Base-by-base conservation (phyloP, 2,888 invertebrate genomes). In the Andrena praecox region DNA sequence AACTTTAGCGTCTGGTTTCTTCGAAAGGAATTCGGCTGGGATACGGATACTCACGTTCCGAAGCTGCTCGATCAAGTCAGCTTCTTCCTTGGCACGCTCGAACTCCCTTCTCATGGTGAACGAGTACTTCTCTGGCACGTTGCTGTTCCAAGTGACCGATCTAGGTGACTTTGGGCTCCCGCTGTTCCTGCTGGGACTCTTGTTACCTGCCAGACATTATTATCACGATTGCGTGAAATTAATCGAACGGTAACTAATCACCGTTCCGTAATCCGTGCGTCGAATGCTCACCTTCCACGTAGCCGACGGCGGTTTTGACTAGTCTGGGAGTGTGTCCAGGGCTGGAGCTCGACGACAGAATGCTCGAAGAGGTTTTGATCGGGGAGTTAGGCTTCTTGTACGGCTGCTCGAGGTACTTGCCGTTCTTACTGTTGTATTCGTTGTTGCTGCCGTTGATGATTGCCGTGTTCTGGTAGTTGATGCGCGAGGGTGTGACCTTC, bases 31-130 rank as follows among this genome's bases (percentile, higher is more conserved):
- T 56, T 56, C 20, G 10, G 10, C 24, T 10, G 59, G 5, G 24
- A 24, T 4, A 6, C 24, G 4, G 48, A 48, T 81, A 94, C 96
- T 95, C 94, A 98, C 98, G 95, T 95, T 96, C 94, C 98, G 95
- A 87, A 99, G 94, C 94, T 98, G 97, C 85, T 97, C 96, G 91
- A 98, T 96, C 89, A 98, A 94, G 92, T 98, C 98, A 6, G 96
- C 96, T 93, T 98, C 98, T 93, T 98, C 98, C 92, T 97, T 97
- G 91, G 98, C 98, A 90, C 97, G 97, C 93, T 98, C 98, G 86
- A 98, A 97, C 94, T 98, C 98, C 87, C 98, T 95, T 91, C 98
- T 96, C 97, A 98, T 98, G 0, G 98, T 98, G 93, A 98, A 98
- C 92, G 97, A 97, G 90, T 98, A 96, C 93, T 97, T 97, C 87